These are phyloP conservation scores for Lingula anatina DNA, from an alignment of 2,888 invertebrate species.

Conservation along the genomic window DNA sequence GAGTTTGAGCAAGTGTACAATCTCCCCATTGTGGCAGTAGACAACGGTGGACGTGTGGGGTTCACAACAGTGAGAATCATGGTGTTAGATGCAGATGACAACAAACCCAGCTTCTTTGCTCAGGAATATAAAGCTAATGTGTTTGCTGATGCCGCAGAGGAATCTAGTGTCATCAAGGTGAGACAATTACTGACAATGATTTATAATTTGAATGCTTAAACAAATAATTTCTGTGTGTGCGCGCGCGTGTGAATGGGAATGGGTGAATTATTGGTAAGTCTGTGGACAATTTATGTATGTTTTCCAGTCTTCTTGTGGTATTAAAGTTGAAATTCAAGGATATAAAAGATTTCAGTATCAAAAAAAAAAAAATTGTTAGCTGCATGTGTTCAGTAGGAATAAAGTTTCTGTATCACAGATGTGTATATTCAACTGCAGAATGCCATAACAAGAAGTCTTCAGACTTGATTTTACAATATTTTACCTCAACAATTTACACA, in stretches of 20 bases:
- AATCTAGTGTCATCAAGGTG: constrained; percentile 39
- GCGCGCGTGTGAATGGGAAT: too few species aligned
- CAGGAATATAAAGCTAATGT: constrained; percentile 46
- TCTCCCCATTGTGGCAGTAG: constrained; percentile 47
- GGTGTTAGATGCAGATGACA: constrained; percentile 49
- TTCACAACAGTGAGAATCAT: constrained; percentile 31
- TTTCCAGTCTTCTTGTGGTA: too few species aligned
- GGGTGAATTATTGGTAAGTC: too few species aligned
- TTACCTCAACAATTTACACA: background rate
- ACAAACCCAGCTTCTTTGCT: constrained; percentile 46
- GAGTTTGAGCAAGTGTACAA: constrained; percentile 59
- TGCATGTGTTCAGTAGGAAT: background rate
- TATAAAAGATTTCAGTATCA: too few species aligned
- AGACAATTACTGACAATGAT: too few species aligned
- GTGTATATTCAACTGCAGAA: background rate
- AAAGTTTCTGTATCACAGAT: too few species aligned
- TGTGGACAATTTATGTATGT: too few species aligned
- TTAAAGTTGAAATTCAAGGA: too few species aligned
- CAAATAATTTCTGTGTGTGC: too few species aligned
- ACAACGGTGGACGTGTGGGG: constrained; percentile 49
- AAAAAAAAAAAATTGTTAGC: too few species aligned
- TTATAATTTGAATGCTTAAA: too few species aligned
- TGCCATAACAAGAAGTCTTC: background rate
- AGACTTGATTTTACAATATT: background rate
- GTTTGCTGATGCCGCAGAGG: constrained; percentile 30